Conservation (phyloP, 2,888 invertebrate genomes). For the Neoaliturus tenellus region DNA sequence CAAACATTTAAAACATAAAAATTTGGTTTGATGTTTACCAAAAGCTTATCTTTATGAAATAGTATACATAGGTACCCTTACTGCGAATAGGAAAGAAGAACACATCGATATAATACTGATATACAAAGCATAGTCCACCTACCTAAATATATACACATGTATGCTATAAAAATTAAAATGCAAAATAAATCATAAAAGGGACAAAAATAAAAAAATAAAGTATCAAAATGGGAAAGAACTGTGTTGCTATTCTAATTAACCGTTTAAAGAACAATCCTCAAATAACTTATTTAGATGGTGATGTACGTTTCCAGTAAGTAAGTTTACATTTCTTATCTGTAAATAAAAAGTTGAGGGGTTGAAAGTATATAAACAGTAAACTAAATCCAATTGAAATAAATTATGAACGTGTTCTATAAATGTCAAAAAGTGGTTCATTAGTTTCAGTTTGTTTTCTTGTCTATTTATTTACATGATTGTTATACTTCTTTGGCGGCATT, state of each 20-base stretch:
- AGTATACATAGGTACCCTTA: constrained; percentile 15
- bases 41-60: not conserved
- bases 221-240: too few species aligned
- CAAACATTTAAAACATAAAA: not conserved
- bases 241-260: too few species aligned
- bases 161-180: not conserved
- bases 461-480: too few species aligned
- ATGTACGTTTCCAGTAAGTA: not conserved
- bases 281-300: not conserved
- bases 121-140: not conserved
- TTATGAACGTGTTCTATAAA: not conserved
- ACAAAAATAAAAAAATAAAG: not conserved
- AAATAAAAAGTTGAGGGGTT: too few species aligned
- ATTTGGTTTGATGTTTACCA: not conserved
- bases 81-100: not conserved
- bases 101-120: constrained; percentile 27
- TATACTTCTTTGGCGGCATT: too few species aligned
- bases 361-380: too few species aligned
- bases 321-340: too few species aligned
- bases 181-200: not conserved
- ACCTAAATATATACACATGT: not conserved
- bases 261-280: too few species aligned
- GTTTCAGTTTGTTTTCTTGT: too few species aligned
- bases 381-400: not conserved
- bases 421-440: too few species aligned